Evolutionary conservation across 2,797 vertebrate species (phyloP).

Genomic region (Melanogrammus aeglefinus): DNA sequence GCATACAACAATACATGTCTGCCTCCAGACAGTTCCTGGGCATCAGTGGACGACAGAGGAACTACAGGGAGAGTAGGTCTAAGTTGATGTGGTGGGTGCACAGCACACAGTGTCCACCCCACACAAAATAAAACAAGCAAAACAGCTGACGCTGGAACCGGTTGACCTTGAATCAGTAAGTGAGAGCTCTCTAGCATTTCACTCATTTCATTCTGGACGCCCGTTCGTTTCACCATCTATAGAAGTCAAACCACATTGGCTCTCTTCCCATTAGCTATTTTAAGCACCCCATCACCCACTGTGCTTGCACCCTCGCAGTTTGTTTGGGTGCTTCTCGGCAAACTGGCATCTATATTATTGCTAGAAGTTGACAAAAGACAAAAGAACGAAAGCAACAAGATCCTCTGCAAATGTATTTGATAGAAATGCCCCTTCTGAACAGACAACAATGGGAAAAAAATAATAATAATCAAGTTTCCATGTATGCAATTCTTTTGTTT

Average conservation of each 20-base stretch:
- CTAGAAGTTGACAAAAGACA: neutral
- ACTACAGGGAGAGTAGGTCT: neutral
- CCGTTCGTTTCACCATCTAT: slow-evolving; percentile 95
- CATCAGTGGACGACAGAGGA: neutral
- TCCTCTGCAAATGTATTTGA: neutral
- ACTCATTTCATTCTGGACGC: slow-evolving; percentile 83
- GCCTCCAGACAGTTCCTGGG: neutral
- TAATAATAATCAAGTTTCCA: no score
- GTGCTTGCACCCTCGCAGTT: slow-evolving; percentile 63
- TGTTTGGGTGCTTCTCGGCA: slow-evolving; percentile 75
- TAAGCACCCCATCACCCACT: slow-evolving; percentile 73
- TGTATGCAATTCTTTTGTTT: no score
- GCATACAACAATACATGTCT: neutral
- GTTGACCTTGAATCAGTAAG: slow-evolving; percentile 89
- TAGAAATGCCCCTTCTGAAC: no score
- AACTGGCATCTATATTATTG: slow-evolving; percentile 51
- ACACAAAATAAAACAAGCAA: slow-evolving; percentile 52
- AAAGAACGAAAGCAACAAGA: neutral
- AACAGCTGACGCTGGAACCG: slow-evolving; percentile 83
- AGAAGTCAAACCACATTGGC: slow-evolving; percentile 88
- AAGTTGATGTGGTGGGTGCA: neutral
- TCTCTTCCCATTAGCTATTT: slow-evolving; percentile 84
- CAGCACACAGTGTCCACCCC: slow-evolving; percentile 4
- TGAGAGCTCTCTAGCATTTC: slow-evolving; percentile 82
- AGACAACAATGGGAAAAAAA: neutral